Base-by-base conservation (phyloP, 2,888 invertebrate genomes). In the Drosophila dives region DNA sequence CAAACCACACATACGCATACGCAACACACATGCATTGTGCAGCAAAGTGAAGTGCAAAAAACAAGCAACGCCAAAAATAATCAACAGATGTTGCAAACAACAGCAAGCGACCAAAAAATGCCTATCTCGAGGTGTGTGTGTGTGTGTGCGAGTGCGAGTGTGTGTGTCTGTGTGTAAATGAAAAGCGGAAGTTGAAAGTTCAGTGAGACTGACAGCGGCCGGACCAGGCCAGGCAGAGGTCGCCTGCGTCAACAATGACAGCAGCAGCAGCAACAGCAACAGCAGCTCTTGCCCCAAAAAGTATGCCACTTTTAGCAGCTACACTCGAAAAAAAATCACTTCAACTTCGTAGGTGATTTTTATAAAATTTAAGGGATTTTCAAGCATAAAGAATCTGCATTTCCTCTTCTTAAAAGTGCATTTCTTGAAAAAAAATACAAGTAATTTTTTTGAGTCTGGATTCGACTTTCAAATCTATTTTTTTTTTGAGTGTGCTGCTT, bases 121-220 rank as follows among this genome's bases (percentile, higher is more conserved):
- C 45, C 64, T 80, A 61, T 70, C 80, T 59, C 64, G 51, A 45
- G 32, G 42, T 49, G 49, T 50, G 23, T 40, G 32, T 20, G 40
- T 51, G 42, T 49, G n/a, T 38, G 20, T 34, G n/a, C n/a, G n/a
- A n/a, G n/a, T n/a, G 45, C 38, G 58, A 34, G 51, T 53, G 34
- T 51, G 62, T 59, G 54, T 59, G 70, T 56, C 68, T 68, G 77
- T 66, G 83, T 78, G 83, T 82, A 84, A 85, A 87, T 85, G 83
- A 80, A 85, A 85, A 83, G 84, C 88, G 88, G 86, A 87, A 88
- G 88, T 86, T 86, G 83, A 80, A 86, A 86, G 85, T 86, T 86
- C 86, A 86, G 74, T 73, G 80, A 81, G 75, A 84, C 81, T 86
- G 85, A 84, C 86, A 85, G 77, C 59, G 71, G 59, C 77, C 77